These are phyloP conservation scores for Lucilia cuprina DNA, from an alignment of 1,140 invertebrate genomes.

Conservation along the genomic window DNA sequence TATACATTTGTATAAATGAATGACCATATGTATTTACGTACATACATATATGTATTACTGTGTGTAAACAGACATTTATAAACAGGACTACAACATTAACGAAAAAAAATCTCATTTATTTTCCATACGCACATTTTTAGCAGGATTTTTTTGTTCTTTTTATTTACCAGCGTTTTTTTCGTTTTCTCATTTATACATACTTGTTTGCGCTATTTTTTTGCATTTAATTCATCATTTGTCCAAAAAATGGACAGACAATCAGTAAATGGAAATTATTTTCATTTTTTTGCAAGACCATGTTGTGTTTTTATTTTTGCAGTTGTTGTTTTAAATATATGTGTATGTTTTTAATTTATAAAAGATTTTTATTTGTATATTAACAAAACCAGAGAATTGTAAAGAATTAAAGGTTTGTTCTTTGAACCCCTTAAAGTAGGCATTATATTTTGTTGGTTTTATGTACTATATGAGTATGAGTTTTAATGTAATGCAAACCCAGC, in stretches of 20 bases:
- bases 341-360: not conserved
- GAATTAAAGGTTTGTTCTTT: not conserved
- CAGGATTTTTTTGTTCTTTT: not conserved
- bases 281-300: not conserved
- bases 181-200: not conserved
- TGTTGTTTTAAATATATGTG: not conserved
- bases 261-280: not conserved
- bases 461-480: too few species aligned
- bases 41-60: not conserved
- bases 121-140: conserved; percentile 31
- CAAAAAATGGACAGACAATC: not conserved
- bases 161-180: not conserved
- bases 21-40: not conserved
- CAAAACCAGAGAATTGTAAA: not conserved
- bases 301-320: not conserved
- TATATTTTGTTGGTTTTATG: not conserved
- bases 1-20: not conserved
- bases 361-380: not conserved
- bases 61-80: not conserved
- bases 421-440: not conserved
- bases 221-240: conserved; percentile 15
- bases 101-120: conserved; percentile 32
- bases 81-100: not conserved
- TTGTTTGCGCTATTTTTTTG: not conserved
- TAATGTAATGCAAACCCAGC: too few species aligned